Evolutionary conservation across 2,797 vertebrate genomes (phyloP).

Genomic region (Pelodytes ibericus): DNA sequence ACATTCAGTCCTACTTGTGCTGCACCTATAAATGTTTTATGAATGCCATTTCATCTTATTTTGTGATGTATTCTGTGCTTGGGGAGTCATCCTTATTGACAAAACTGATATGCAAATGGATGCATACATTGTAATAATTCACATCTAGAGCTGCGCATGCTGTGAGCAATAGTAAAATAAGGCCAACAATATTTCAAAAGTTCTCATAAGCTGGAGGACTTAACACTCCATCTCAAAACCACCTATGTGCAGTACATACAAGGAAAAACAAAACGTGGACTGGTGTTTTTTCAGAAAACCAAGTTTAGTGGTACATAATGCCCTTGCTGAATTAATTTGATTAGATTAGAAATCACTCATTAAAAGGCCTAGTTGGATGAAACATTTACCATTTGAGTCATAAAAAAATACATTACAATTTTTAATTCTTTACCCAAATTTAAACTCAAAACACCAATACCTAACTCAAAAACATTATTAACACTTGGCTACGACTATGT

Average conservation of each 20-base stretch:
- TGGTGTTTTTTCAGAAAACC: too few relatives aligned
- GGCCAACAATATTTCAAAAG: constrained; percentile 28
- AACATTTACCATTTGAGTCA: too few relatives aligned
- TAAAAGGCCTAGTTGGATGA: too few relatives aligned
- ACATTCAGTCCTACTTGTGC: constrained; percentile 41
- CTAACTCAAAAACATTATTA: too few relatives aligned
- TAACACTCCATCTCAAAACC: neutral
- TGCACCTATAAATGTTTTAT: constrained; percentile 53
- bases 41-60: constrained; percentile 47
- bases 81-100: constrained; percentile 43
- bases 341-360: too few relatives aligned
- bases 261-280: too few relatives aligned
- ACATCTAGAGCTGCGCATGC: constrained; percentile 25
- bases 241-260: neutral
- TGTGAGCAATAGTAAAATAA: constrained; percentile 18
- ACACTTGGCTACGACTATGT: too few relatives aligned
- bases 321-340: too few relatives aligned
- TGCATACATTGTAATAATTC: constrained; percentile 51
- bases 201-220: neutral
- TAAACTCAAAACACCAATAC: too few relatives aligned
- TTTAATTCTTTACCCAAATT: too few relatives aligned
- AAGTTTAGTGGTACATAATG: too few relatives aligned
- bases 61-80: constrained; percentile 40
- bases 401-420: too few relatives aligned
- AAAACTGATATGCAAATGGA: constrained; percentile 51